A percentile compares a stretch with the other conserved stretches of the same genome.
These are phyloP conservation scores for Cosmia trapezina DNA, from an alignment of 2,888 invertebrate genomes.

Conservation along the genomic window DNA sequence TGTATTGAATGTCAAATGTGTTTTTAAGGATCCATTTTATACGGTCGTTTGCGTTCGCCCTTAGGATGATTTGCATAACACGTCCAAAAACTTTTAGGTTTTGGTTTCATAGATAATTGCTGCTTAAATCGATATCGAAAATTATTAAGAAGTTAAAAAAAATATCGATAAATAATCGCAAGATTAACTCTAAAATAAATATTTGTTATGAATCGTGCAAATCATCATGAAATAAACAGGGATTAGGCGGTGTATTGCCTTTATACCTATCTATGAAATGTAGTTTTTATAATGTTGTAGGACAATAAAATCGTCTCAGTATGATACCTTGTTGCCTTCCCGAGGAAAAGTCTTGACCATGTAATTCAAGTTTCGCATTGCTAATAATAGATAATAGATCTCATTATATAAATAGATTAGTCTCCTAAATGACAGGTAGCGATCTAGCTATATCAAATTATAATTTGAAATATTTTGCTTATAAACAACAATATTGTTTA, in stretches of 20 bases:
- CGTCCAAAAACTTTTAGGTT: not conserved
- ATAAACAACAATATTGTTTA: conserved; percentile 5
- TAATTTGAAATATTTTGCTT: conserved; percentile 28
- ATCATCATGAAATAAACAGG: not conserved
- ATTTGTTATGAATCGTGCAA: conserved; percentile 1
- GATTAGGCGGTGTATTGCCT: not conserved
- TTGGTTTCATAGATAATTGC: not conserved
- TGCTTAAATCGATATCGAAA: not conserved
- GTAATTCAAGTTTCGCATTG: conserved; percentile 38
- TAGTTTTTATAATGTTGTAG: conserved; percentile 22
- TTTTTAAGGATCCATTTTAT: conserved; percentile 1
- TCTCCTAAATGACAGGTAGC: conserved; percentile 21
- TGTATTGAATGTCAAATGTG: not conserved
- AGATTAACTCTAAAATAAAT: conserved; percentile 2
- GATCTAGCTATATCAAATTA: not conserved
- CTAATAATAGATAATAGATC: conserved; percentile 56
- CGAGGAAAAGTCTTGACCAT: conserved; percentile 24
- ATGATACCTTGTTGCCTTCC: conserved; percentile 7
- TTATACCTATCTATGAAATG: not conserved
- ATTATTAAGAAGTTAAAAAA: not conserved
- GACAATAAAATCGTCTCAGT: conserved; percentile 7
- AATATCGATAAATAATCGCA: not conserved
- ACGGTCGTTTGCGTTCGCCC: conserved; percentile 5
- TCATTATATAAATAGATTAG: conserved; percentile 49
- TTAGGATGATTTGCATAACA: not conserved